These are phyloP conservation scores for Scylla paramamosain DNA, from an alignment of 1,140 invertebrate species.

Conservation along the genomic window DNA sequence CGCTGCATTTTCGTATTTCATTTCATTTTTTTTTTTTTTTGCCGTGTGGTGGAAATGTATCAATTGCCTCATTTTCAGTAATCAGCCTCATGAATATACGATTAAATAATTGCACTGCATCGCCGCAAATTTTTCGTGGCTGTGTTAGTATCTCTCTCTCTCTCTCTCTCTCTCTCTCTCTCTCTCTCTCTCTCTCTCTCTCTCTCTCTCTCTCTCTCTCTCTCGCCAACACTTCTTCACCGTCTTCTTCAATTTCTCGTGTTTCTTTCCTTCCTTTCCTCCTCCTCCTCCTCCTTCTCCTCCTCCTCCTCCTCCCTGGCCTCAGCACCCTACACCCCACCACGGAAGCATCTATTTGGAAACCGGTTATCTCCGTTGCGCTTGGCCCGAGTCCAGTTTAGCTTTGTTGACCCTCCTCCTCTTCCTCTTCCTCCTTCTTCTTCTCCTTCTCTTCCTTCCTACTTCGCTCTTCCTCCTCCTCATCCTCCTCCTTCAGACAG, in stretches of 20 bases:
- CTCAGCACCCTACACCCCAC: background rate
- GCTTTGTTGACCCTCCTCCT: slow-evolving; percentile 8
- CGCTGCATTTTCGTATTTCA: background rate
- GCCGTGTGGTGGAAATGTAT: too few species aligned
- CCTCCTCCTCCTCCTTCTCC: background rate
- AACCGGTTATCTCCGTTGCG: slow-evolving; percentile 10
- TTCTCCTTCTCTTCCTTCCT: background rate
- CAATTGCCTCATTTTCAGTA: too few species aligned
- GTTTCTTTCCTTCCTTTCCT: background rate
- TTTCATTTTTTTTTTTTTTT: background rate
- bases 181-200: too few species aligned
- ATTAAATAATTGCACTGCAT: too few species aligned
- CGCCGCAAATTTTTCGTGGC: too few species aligned
- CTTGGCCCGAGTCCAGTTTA: background rate
- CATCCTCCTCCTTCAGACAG: background rate
- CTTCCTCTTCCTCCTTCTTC: background rate
- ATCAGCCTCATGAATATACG: too few species aligned
- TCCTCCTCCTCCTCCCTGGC: background rate
- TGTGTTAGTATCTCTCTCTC: too few species aligned
- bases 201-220: too few species aligned
- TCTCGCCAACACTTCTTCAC: too few species aligned
- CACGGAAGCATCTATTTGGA: slow-evolving; percentile 3
- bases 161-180: too few species aligned
- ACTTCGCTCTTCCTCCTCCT: background rate
- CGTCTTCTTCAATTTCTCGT: background rate